Conservation (phyloP, 2,113 vertebrate genomes). For the Mirza zaza region DNA sequence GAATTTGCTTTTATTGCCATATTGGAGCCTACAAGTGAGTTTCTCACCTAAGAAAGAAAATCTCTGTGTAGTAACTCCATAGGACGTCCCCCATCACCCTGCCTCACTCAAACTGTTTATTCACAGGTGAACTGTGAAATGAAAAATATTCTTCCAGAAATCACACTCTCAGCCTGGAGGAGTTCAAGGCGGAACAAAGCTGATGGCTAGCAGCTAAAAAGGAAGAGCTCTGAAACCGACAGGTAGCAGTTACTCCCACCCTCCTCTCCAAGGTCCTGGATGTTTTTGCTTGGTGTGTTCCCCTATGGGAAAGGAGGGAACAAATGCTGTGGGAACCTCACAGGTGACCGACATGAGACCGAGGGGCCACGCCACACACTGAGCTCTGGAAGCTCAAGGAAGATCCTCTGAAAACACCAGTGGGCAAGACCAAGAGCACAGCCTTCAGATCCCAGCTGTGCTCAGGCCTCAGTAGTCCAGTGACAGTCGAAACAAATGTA, state of each 20-base stretch:
- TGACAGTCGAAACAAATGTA: background rate
- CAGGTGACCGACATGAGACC: background rate
- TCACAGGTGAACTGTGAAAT: background rate
- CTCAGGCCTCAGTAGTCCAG: background rate
- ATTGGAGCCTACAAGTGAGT: no score
- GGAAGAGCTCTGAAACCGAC: background rate
- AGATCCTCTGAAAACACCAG: background rate
- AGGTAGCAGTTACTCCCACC: background rate
- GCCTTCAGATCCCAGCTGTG: background rate
- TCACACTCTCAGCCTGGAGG: background rate
- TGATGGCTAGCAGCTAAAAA: background rate
- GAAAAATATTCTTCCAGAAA: background rate
- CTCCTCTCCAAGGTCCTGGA: background rate
- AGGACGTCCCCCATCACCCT: background rate
- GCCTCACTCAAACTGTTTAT: background rate
- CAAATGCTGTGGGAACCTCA: rapidly evolving
- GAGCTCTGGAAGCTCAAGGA: background rate
- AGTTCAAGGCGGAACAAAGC: background rate
- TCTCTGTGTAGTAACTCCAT: background rate
- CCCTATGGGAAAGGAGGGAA: background rate
- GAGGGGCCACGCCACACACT: rapidly evolving
- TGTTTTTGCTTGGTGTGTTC: no score
- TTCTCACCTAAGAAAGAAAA: background rate
- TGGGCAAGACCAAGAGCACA: background rate
- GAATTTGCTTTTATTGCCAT: background rate